A percentile compares a stretch with the other conserved stretches of the same genome.
These are phyloP conservation scores for Enteromius afrohamiltoni DNA, from an alignment of 2,797 vertebrate genomes.

Conservation along the genomic window DNA sequence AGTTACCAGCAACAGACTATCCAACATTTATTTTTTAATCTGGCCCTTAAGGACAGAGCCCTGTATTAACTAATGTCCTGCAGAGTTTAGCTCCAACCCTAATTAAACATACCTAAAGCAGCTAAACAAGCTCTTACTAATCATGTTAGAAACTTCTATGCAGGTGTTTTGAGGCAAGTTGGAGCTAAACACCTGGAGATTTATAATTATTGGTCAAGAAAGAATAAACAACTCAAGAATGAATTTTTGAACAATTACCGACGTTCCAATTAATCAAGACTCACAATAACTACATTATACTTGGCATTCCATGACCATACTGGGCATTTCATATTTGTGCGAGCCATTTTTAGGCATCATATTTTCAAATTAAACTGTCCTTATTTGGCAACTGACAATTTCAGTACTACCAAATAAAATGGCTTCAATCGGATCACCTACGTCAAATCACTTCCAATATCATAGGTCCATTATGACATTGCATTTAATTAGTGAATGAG, in stretches of 20 bases:
- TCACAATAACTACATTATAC: background rate
- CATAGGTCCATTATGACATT: background rate
- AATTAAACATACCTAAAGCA: too few relatives aligned
- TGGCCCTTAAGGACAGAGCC: too few relatives aligned
- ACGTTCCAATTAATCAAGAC: background rate
- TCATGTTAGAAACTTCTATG: too few relatives aligned
- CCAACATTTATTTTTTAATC: too few relatives aligned
- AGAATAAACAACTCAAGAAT: background rate
- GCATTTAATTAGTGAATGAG: constrained; percentile 4
- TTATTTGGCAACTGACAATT: background rate
- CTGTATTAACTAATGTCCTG: too few relatives aligned
- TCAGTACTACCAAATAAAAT: background rate
- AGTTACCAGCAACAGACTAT: too few relatives aligned
- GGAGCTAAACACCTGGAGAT: too few relatives aligned
- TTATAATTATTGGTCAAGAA: background rate
- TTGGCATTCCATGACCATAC: background rate
- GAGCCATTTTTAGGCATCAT: background rate
- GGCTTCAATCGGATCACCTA: background rate
- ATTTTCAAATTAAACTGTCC: background rate
- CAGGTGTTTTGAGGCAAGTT: too few relatives aligned
- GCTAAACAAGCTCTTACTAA: too few relatives aligned
- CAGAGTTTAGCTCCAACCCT: too few relatives aligned
- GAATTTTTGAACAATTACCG: background rate
- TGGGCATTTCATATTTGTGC: background rate
- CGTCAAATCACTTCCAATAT: background rate